Conservation (phyloP, 1,140 invertebrate species). For the Batillaria attramentaria region DNA sequence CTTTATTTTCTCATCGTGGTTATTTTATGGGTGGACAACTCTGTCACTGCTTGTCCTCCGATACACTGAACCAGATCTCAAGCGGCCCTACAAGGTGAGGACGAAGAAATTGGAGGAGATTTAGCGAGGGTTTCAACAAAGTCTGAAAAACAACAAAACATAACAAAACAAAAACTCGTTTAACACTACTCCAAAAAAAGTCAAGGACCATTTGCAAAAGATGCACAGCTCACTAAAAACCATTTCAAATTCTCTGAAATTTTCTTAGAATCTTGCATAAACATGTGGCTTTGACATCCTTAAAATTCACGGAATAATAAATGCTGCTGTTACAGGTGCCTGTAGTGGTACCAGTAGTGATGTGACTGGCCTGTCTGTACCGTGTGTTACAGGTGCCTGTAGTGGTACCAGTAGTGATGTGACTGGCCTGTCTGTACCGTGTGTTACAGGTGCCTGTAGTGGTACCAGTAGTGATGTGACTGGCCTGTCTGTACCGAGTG, state of each 20-base stretch:
- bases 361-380: constrained; percentile 82
- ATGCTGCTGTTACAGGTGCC: constrained; percentile 79
- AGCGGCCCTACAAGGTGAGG: constrained; percentile 82
- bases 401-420: no score
- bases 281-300: not conserved
- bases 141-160: not conserved
- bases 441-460: no score
- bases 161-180: not conserved
- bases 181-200: not conserved
- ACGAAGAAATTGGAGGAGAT: not conserved
- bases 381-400: no score
- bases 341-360: constrained; percentile 81
- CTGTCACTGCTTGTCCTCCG: constrained; percentile 83
- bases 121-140: not conserved
- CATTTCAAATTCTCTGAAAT: not conserved
- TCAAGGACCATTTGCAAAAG: no score
- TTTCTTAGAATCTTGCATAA: not conserved
- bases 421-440: no score
- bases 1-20: constrained; percentile 66
- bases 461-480: no score
- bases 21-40: constrained; percentile 78
- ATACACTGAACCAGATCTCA: constrained; percentile 79
- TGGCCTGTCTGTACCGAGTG: no score
- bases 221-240: no score
- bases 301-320: not conserved